phyloP scores from a whole-genome alignment of 1,140 invertebrate species.

The Prorops nasuta region DNA sequence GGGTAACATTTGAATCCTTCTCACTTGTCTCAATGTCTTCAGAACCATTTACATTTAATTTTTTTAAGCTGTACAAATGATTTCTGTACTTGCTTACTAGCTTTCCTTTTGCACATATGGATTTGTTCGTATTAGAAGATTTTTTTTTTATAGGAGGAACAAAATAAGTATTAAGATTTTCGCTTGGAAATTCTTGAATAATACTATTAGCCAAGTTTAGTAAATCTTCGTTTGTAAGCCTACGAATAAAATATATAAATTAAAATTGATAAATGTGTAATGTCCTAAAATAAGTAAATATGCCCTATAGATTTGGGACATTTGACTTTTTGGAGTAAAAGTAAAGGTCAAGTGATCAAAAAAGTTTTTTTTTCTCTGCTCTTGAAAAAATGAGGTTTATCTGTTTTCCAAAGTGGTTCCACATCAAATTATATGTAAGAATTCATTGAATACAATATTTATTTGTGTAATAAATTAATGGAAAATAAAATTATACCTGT shows the following conservation, averaged over 20 bases:
- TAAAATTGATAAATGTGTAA: no score
- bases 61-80: not conserved
- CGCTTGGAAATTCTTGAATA: conserved; percentile 6
- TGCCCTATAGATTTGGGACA: no score
- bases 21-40: not conserved
- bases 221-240: conserved; percentile 5
- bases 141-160: not conserved
- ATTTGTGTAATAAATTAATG: no score
- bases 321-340: no score
- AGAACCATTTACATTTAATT: not conserved
- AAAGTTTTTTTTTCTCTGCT: no score
- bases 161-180: not conserved
- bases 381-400: no score
- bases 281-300: no score
- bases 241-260: not conserved
- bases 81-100: conserved; percentile 13
- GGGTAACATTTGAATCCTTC: not conserved
- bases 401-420: no score
- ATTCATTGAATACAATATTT: no score
- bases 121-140: not conserved
- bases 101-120: conserved; percentile 1
- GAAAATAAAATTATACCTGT: no score
- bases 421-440: no score
- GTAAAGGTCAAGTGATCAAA: no score
- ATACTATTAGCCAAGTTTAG: not conserved